Percentiles rank a stretch among this genome's conserved stretches.
phyloP scores from a whole-genome alignment of 1,140 invertebrate species.

The Temnothorax curvispinosus region DNA sequence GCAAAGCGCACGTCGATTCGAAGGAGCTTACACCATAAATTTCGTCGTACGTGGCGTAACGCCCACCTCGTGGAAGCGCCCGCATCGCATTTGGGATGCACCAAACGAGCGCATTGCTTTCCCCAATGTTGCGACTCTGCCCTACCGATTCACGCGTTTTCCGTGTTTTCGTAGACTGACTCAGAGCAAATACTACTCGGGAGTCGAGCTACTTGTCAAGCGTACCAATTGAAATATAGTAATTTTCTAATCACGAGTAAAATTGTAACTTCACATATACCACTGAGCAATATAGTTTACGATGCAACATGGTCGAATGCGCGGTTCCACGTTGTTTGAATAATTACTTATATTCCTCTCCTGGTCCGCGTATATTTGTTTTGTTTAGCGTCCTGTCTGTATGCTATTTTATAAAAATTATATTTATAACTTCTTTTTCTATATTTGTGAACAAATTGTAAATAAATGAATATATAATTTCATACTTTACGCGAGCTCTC shows the following conservation, averaged over 20 bases:
- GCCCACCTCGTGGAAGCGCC: slow-evolving; percentile 59
- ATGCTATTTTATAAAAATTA: background rate
- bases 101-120: slow-evolving; percentile 48
- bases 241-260: slow-evolving; percentile 15
- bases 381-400: background rate
- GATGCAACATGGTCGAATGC: background rate
- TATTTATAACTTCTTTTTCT: background rate
- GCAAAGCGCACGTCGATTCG: slow-evolving; percentile 75
- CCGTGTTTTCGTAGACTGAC: slow-evolving; percentile 36
- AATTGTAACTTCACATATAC: background rate
- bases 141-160: slow-evolving; percentile 52
- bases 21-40: slow-evolving; percentile 76
- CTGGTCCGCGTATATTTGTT: background rate
- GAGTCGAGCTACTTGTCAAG: background rate
- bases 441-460: background rate
- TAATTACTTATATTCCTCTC: slow-evolving; percentile 4
- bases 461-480: background rate
- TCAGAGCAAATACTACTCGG: background rate
- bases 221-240: slow-evolving; percentile 1
- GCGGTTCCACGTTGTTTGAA: background rate
- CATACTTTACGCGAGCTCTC: background rate
- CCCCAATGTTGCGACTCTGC: slow-evolving; percentile 30
- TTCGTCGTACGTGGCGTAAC: slow-evolving; percentile 72
- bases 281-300: background rate
- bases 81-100: slow-evolving; percentile 68